Evolutionary conservation across 2,797 vertebrate genomes (phyloP).

Genomic region (Cossypha heuglini): DNA sequence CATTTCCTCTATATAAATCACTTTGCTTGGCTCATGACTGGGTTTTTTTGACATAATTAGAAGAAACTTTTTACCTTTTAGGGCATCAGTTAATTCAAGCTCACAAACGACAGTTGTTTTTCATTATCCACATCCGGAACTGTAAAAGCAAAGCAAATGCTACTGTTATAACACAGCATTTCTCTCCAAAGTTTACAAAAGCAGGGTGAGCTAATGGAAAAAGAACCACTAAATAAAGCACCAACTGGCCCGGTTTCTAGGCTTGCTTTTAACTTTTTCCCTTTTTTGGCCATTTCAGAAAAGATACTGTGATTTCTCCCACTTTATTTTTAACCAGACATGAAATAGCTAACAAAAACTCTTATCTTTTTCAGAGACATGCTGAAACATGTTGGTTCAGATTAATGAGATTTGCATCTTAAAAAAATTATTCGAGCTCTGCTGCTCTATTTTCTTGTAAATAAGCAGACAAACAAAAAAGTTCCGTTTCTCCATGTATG

Average conservation of each 20-base stretch:
- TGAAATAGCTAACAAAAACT: neutral
- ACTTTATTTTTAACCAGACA: slow-evolving; percentile 31
- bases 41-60: neutral
- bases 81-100: neutral
- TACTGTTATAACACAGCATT: neutral
- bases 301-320: slow-evolving; percentile 2
- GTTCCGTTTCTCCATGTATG: neutral
- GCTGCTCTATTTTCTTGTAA: neutral
- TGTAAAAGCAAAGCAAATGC: slow-evolving; percentile 33
- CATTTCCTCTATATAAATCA: neutral
- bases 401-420: neutral
- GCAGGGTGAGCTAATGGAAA: slow-evolving; percentile 45
- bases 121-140: slow-evolving; percentile 3
- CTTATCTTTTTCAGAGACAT: neutral
- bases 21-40: neutral
- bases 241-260: neutral
- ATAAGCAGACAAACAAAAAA: neutral
- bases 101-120: slow-evolving; percentile 28
- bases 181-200: slow-evolving; percentile 33
- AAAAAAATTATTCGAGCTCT: neutral
- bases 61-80: slow-evolving; percentile 9
- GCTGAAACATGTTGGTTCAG: neutral
- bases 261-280: slow-evolving; percentile 10
- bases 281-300: slow-evolving; percentile 37
- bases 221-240: slow-evolving; percentile 44